Conservation (phyloP, 2,113 vertebrate genomes). For the Thamnophis sirtalis region DNA sequence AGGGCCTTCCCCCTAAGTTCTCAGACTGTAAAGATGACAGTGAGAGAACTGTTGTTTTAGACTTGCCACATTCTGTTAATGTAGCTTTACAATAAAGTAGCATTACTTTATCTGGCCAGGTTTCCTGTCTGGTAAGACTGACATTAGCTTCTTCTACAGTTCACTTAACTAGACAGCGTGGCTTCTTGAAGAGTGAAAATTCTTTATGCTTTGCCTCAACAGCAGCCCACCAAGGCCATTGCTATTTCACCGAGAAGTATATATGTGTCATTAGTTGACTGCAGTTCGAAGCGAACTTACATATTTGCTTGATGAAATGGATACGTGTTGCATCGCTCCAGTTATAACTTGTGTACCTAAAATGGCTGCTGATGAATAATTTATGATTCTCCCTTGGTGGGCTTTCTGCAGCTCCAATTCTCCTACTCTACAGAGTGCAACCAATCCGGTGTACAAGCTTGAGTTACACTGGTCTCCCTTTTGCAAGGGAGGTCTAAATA, state of each 20-base stretch:
- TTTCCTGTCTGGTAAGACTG: neutral
- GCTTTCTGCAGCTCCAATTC: neutral
- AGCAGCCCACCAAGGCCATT: neutral
- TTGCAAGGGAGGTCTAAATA: neutral
- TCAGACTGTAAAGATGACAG: neutral
- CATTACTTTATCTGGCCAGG: neutral
- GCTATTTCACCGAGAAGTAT: constrained; percentile 10
- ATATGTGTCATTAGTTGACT: neutral
- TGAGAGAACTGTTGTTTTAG: neutral
- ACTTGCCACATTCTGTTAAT: neutral
- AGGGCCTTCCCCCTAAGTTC: neutral
- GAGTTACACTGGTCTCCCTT: neutral
- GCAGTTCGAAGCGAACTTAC: neutral
- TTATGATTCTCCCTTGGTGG: neutral
- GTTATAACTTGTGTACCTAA: neutral
- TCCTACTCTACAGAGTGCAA: neutral
- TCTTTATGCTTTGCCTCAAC: constrained; percentile 9
- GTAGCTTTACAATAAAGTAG: neutral
- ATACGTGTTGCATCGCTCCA: neutral
- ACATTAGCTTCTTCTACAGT: neutral
- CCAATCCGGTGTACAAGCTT: neutral
- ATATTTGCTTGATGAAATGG: neutral
- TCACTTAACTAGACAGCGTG: neutral
- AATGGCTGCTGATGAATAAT: neutral
- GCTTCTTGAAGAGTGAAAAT: neutral